These are phyloP conservation scores for Pseudois nayaur DNA, from an alignment of 2,113 vertebrate species.

Conservation along the genomic window DNA sequence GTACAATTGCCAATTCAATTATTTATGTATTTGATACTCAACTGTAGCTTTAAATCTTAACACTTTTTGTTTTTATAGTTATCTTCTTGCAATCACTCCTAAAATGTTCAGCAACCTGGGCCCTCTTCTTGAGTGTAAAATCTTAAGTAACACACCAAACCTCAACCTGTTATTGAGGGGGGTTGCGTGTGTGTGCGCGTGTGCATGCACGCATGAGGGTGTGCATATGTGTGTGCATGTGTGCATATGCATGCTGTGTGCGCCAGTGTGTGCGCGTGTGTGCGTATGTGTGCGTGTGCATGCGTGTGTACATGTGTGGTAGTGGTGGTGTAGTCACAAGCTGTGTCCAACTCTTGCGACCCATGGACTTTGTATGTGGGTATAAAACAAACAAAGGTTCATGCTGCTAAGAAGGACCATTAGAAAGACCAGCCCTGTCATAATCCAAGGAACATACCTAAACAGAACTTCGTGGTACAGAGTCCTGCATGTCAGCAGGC, in stretches of 20 bases:
- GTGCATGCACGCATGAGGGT: accelerated
- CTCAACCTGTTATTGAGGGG: background rate
- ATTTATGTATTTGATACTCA: background rate
- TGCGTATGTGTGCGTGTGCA: background rate
- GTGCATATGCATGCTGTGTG: accelerated
- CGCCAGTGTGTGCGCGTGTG: accelerated
- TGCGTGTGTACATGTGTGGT: background rate
- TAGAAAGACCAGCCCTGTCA: background rate
- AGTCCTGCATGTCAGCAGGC: background rate
- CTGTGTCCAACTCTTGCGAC: background rate
- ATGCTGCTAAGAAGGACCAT: background rate
- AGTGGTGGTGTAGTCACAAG: background rate
- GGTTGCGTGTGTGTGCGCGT: accelerated
- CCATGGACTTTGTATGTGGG: background rate
- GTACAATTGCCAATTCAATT: background rate
- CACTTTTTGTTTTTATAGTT: background rate
- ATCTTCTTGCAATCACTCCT: background rate
- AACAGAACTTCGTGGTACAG: accelerated
- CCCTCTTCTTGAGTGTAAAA: background rate
- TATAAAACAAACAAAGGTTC: background rate
- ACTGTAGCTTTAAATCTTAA: background rate
- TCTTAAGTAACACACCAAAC: background rate
- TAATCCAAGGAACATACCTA: background rate
- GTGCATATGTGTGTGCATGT: no score
- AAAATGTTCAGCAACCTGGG: background rate